Evolutionary conservation across 2,113 vertebrate species (phyloP), one percentile per base, ranked within the genome.

Genomic region (Myotis brandtii): DNA sequence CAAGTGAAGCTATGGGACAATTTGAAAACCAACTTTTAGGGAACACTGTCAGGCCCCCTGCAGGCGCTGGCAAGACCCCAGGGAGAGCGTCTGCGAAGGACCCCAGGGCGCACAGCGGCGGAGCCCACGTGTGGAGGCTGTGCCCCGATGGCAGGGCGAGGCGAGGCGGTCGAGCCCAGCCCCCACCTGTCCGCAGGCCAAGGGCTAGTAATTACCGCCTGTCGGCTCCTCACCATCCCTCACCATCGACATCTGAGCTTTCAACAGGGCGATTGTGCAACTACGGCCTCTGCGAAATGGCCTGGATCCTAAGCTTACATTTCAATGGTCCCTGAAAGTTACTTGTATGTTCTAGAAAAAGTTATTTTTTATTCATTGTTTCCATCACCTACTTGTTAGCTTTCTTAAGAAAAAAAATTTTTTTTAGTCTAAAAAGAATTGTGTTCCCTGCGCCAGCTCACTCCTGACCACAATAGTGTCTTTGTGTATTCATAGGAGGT

Each of bases 291-390:
- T 93, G 97, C 96, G 97, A 97, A 97, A 97, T 92, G 70, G 85
- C 97, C 96, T 89, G 92, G 88, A 94, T 97, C 95, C 95, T 93
- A 96, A 98, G 34, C 96, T 90, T 89, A 94, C 88, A 62, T 94
- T 93, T 92, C 97, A 93, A 91, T 97, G 97, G 77, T 50, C 94
- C 96, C 92, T 98, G 86, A 93, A 97, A 97, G 97, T 95, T 96
- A 98, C 97, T 98, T 98, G 97, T 91, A 96, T 72, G 59, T 83
- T 96, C 96, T 81, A 98, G 95, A 96, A 97, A 98, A 98, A 98
- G 95, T 96, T 96, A 93, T 92, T 97, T 98, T 98, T 97, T 66
- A 88, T 84, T 89, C 97, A 97, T 98, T 97, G 86, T 98, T 97
- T 96, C 92, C 82, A 77, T 96, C 72, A 97, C 95, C 88, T 94